phyloP scores from a whole-genome alignment of 2,797 vertebrate genomes.

The Sebastolobus altivelis region DNA sequence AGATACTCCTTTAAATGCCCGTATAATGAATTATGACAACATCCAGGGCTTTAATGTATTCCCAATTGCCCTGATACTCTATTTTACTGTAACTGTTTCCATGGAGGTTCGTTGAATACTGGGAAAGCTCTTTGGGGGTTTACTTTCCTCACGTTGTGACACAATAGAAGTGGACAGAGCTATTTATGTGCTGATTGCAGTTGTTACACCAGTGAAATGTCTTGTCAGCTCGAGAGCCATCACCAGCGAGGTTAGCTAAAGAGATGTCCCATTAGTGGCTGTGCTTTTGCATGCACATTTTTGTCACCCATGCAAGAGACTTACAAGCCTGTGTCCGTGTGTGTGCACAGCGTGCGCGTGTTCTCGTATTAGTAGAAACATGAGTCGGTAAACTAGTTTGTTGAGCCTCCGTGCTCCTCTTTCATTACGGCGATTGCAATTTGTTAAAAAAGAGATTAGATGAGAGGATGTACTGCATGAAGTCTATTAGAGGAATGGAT shows the following conservation, averaged over 20 bases:
- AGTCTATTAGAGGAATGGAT: constrained; percentile 77
- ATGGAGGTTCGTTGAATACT: background rate
- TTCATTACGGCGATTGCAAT: constrained; percentile 78
- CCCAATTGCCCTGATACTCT: background rate
- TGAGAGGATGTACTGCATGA: constrained; percentile 64
- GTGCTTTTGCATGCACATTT: constrained; percentile 35
- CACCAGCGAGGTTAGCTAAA: constrained; percentile 59
- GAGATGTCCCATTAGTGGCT: constrained; percentile 55
- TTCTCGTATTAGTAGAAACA: constrained; percentile 30
- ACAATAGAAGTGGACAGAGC: constrained; percentile 70
- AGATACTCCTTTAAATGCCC: background rate
- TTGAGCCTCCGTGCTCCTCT: constrained; percentile 45
- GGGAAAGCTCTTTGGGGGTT: constrained; percentile 30
- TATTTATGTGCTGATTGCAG: constrained; percentile 75
- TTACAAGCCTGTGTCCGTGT: background rate
- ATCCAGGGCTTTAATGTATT: background rate
- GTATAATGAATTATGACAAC: constrained; percentile 10
- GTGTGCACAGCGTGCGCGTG: background rate
- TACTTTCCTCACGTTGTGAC: constrained; percentile 47
- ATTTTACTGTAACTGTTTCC: constrained; percentile 23
- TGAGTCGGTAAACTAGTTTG: constrained; percentile 54
- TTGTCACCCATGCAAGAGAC: constrained; percentile 12
- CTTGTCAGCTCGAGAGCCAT: constrained; percentile 64
- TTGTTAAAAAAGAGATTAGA: constrained; percentile 79
- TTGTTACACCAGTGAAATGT: constrained; percentile 67